Base-by-base conservation (phyloP, 2,113 vertebrate species). In the Alethe diademata region DNA sequence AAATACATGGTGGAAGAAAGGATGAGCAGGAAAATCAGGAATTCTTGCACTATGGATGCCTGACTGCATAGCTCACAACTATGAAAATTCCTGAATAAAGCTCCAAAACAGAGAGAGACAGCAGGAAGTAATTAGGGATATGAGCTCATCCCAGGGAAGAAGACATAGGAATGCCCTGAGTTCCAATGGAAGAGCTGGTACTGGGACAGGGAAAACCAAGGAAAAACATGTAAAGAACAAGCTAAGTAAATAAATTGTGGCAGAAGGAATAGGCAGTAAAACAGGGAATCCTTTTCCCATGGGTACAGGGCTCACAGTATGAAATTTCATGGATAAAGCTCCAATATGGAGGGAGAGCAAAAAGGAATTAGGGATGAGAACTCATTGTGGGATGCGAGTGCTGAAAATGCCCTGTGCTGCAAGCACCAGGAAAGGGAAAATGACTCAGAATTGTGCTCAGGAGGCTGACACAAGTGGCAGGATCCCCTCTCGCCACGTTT, bases 1-100 rank as follows among this genome's bases (percentile, higher is more conserved):
- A 29, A 45, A 42, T 4, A 38, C 12, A 12, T 0, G 19, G 14
- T n/a, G 50, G 50, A 33, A 54, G 50, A 33, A 8, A 45, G 48
- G 17, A 38, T 0, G 2, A 16, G 43, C 23, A 36, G 51, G n/a
- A 19, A 56, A 74, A 56, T 3, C 14, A 29, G 50, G 61, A 65
- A 57, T 16, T 66, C 24, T 42, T 40, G 60, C 24, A 56, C 42
- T 28, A 9, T 1, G 3, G 12, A 40, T 48, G 40, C 14, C 45
- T 36, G 38, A n/a, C 5, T 18, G 51, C 24, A 13, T 2, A 43
- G 20, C 22, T 62, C 8, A 3, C 0, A 3, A 29, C n/a, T 3
- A 1, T 20, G 35, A 35, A 40, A 40, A 72, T 7, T 29, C 38
- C 54, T 24, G 66, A 50, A 28, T 22, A 19, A 33, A 83, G 57